Evolutionary conservation across 1,140 invertebrate species (phyloP).

Genomic region (Lethrus apterus): DNA sequence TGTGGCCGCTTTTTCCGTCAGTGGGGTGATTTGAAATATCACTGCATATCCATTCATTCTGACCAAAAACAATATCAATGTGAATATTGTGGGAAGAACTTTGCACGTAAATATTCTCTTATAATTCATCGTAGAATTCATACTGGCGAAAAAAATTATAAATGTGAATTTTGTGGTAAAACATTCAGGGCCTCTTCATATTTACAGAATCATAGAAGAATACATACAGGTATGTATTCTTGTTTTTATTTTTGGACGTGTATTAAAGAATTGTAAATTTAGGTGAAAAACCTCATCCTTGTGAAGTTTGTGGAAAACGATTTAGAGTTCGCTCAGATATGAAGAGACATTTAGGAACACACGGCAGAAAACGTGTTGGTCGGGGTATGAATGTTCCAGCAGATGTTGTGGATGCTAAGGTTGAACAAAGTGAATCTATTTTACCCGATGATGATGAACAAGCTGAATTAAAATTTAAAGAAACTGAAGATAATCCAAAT

Average conservation of each 20-base stretch:
- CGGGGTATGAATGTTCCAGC: background rate
- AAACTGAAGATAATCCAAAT: constrained; percentile 17
- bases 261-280: constrained; percentile 20
- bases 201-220: constrained; percentile 77
- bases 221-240: constrained; percentile 70
- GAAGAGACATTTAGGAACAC: constrained; percentile 78
- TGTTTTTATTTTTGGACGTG: background rate
- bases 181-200: constrained; percentile 80
- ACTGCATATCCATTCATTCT: constrained; percentile 79
- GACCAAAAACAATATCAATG: constrained; percentile 75
- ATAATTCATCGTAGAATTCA: constrained; percentile 85
- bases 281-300: constrained; percentile 75
- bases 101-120: constrained; percentile 88
- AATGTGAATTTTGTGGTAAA: constrained; percentile 77
- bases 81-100: constrained; percentile 86
- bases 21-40: constrained; percentile 86
- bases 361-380: constrained; percentile 38
- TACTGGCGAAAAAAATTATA: constrained; percentile 83
- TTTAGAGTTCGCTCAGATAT: constrained; percentile 82
- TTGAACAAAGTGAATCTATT: constrained; percentile 14
- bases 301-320: constrained; percentile 69
- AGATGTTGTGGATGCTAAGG: constrained; percentile 15
- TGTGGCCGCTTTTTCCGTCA: constrained; percentile 74
- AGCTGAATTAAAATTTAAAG: constrained; percentile 18
- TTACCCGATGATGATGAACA: constrained; percentile 22